phyloP scores from a whole-genome alignment of 2,113 vertebrate species.

The Coptodon rendalli region DNA sequence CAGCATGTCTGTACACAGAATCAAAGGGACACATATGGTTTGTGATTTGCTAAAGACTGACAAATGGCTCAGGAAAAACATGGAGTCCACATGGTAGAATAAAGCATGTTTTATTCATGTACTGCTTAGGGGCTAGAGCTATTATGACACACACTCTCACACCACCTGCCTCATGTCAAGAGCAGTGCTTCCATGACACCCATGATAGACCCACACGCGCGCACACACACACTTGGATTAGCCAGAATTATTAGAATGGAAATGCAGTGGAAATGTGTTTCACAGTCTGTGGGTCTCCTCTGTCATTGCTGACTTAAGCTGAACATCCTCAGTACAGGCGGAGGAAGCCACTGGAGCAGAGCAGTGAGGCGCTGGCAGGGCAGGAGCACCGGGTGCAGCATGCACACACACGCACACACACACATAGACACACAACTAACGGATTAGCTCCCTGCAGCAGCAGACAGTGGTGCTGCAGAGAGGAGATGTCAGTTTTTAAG shows the following conservation, averaged over 20 bases:
- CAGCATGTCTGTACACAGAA: background rate
- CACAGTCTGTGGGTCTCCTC: slow-evolving; percentile 52
- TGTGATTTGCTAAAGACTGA: slow-evolving; percentile 25
- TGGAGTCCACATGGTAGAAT: slow-evolving; percentile 18
- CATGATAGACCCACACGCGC: background rate
- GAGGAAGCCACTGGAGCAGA: slow-evolving; percentile 58
- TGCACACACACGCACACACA: background rate
- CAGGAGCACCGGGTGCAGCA: slow-evolving; percentile 8
- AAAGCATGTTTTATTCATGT: slow-evolving; percentile 58
- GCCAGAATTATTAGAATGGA: slow-evolving; percentile 59
- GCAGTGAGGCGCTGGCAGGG: slow-evolving; percentile 46
- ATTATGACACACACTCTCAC: slow-evolving; percentile 19
- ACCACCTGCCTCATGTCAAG: slow-evolving; percentile 50
- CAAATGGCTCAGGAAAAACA: slow-evolving; percentile 1
- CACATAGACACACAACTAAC: background rate
- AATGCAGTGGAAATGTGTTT: slow-evolving; percentile 59
- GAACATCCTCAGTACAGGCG: slow-evolving; percentile 42
- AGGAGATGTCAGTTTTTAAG: slow-evolving; percentile 63
- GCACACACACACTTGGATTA: slow-evolving; percentile 34
- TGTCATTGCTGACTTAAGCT: slow-evolving; percentile 60
- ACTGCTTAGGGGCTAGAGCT: slow-evolving; percentile 12
- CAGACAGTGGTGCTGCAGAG: slow-evolving; percentile 33
- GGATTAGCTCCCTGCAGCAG: slow-evolving; percentile 56
- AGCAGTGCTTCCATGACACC: slow-evolving; percentile 15
- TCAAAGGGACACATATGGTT: background rate